These are phyloP conservation scores for Brevimyrus niger DNA, from an alignment of 2,113 vertebrate species.

Conservation along the genomic window DNA sequence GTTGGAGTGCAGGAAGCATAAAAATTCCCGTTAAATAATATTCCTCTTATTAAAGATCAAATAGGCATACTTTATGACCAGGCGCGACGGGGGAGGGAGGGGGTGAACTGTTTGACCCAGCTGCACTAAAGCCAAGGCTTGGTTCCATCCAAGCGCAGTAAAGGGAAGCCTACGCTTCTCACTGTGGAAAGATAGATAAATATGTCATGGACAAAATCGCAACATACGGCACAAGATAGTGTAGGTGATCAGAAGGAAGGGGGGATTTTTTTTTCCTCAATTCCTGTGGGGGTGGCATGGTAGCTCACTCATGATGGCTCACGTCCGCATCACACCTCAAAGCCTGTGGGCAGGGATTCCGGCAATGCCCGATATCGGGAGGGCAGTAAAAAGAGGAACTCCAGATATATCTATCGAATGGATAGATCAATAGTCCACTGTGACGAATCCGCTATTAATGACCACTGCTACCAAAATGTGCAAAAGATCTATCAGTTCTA, in stretches of 20 bases:
- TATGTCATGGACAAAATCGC: not conserved
- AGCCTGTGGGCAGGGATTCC: not conserved
- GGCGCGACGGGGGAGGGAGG: not conserved
- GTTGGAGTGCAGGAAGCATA: constrained; percentile 20
- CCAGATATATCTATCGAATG: constrained; percentile 18
- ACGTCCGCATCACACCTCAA: not conserved
- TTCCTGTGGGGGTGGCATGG: not conserved
- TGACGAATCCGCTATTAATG: constrained; percentile 28
- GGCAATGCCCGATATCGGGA: constrained; percentile 16
- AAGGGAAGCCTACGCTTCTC: not conserved
- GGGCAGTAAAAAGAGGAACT: not conserved
- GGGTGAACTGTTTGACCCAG: not conserved
- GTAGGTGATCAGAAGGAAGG: not conserved
- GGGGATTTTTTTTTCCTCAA: not conserved
- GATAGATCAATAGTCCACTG: constrained; percentile 15
- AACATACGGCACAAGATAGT: not conserved
- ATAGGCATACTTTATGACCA: constrained; percentile 19
- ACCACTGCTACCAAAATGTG: constrained; percentile 15
- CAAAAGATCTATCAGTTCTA: not conserved
- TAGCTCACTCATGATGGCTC: not conserved
- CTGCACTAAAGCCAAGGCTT: not conserved
- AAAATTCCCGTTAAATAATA: constrained; percentile 28
- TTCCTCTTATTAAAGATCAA: constrained; percentile 36
- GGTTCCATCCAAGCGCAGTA: not conserved
- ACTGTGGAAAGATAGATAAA: not conserved